Percentiles rank a stretch among this genome's conserved stretches.
These are phyloP conservation scores for Agapornis canus DNA, from an alignment of 2,797 vertebrate genomes.

Conservation along the genomic window DNA sequence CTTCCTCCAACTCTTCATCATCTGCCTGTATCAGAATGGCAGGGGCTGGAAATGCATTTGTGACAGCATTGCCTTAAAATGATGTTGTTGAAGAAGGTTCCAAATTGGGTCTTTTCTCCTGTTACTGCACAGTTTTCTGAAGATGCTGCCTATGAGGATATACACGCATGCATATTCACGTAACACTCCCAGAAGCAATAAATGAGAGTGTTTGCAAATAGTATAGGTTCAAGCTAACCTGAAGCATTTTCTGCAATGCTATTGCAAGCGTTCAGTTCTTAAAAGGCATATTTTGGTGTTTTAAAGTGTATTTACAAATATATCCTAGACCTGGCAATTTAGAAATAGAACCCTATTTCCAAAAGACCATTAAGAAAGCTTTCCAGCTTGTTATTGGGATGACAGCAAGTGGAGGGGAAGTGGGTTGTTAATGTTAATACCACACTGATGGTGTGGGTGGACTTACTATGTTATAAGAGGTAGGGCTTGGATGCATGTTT, in stretches of 20 bases:
- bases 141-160: background rate
- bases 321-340: background rate
- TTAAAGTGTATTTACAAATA: background rate
- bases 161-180: accelerated
- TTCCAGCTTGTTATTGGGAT: background rate
- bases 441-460: background rate
- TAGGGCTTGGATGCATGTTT: background rate
- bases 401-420: background rate
- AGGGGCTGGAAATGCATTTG: background rate
- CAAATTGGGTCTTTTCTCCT: background rate
- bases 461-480: background rate
- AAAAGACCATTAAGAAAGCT: background rate
- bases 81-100: background rate
- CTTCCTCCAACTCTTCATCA: background rate
- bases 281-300: background rate
- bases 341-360: background rate
- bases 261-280: background rate
- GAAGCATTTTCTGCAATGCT: background rate
- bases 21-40: background rate
- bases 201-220: background rate
- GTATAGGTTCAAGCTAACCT: background rate
- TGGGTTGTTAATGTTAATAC: background rate
- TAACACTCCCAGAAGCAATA: background rate
- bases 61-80: background rate
- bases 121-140: background rate